Evolutionary conservation across 2,888 invertebrate species (phyloP), one percentile per base, ranked within the genome.

Genomic region (Dinocampus coccinellae): DNA sequence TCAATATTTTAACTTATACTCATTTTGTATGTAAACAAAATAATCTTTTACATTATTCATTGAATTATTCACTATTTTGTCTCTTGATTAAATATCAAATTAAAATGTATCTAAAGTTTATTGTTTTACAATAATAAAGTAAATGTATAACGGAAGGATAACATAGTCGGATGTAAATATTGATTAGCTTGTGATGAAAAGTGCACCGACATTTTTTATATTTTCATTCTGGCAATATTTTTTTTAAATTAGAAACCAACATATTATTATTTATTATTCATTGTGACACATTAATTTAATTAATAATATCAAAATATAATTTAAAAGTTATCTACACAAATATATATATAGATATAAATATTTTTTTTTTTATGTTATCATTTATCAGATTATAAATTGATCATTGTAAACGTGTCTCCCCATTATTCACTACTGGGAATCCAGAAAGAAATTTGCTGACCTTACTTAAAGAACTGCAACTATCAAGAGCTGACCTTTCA

Each of bases 401-500:
- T 39, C 39, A 3, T 39, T n/a, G n/a, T 13, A 39, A 10, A 39
- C n/a, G 39, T n/a, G 13, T 4, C n/a, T 39, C 4, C 4, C 4
- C 4, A 64, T 52, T 20, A 20, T 16, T 3, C 47, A 26, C 26
- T 47, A 42, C 6, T 29, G 24, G 34, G 16, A 55, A 72, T 62
- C 57, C 16, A 58, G 72, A 62, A 62, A 73, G 60, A 57, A 69
- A 73, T 71, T 52, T 70, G 73, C 70, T 67, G 66, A 72, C 70
- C 66, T 53, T 62, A 63, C 62, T 57, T 67, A 47, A 61, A 58
- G 55, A 63, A 52, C 61, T 29, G 52, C 20, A n/a, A 36, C 42
- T 71, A 70, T 67, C 68, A 66, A 36, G 34, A 57, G 33, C 67
- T 75, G 69, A 70, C 70, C 72, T 76, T 70, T 73, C 53, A n/a